Conservation (phyloP, 2,888 invertebrate species). For the Melinaea menophilus region DNA sequence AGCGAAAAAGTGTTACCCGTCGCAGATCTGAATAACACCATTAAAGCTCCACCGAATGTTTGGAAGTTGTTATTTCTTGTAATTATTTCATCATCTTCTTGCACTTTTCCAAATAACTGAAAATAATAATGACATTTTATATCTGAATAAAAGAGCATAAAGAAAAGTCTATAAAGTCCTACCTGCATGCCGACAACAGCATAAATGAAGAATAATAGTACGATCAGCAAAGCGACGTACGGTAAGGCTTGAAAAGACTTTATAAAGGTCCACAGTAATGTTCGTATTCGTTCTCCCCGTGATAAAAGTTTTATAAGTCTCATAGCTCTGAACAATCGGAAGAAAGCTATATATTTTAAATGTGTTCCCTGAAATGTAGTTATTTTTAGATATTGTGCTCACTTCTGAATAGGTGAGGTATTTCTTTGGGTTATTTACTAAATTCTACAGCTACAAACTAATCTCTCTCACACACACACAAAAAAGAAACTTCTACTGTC, state of each 20-base stretch:
- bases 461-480: not conserved
- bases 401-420: not conserved
- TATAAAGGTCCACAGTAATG: constrained; percentile 98
- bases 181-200: constrained; percentile 99
- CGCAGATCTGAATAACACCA: constrained; percentile 96
- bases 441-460: constrained; percentile 1
- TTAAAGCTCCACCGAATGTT: constrained; percentile 96
- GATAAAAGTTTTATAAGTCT: constrained; percentile 96
- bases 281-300: constrained; percentile 97
- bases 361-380: constrained; percentile 33
- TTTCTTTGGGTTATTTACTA: not conserved
- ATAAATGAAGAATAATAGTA: constrained; percentile 99
- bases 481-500: constrained; percentile 10
- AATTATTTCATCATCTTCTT: constrained; percentile 86
- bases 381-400: not conserved
- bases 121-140: constrained; percentile 11
- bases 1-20: constrained; percentile 78
- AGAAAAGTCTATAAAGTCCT: constrained; percentile 31
- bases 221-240: constrained; percentile 98
- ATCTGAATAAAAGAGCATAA: not conserved
- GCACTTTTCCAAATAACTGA: constrained; percentile 95
- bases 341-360: constrained; percentile 94
- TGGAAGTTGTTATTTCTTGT: constrained; percentile 98
- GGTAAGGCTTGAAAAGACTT: constrained; percentile 99
- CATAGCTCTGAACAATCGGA: constrained; percentile 94